phyloP scores from a whole-genome alignment of 2,888 invertebrate genomes.

The Crossocerus cetratus region DNA sequence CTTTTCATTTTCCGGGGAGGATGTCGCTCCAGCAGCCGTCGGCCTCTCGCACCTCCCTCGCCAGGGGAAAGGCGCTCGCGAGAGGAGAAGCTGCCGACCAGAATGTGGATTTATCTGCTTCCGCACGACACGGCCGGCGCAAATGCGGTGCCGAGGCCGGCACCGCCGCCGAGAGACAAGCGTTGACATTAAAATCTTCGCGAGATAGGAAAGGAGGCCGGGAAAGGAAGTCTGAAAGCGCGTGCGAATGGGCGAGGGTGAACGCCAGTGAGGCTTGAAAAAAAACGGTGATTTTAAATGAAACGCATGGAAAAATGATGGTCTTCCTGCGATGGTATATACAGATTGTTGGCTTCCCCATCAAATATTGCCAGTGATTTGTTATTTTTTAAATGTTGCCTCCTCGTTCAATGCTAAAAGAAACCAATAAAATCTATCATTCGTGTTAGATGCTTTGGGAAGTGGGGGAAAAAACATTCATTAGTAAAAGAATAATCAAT shows the following conservation, averaged over 20 bases:
- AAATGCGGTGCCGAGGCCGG: not conserved
- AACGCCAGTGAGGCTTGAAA: not conserved
- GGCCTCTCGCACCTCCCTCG: not conserved
- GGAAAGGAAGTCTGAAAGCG: too few species aligned
- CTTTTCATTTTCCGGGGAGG: conserved; percentile 8
- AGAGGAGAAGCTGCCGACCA: not conserved
- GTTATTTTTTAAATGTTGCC: too few species aligned
- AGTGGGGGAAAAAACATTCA: too few species aligned
- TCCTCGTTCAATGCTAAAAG: too few species aligned
- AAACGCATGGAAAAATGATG: too few species aligned
- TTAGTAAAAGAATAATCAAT: too few species aligned
- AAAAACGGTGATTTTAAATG: not conserved
- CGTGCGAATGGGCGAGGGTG: too few species aligned
- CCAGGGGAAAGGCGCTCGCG: not conserved
- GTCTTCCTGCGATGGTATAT: too few species aligned
- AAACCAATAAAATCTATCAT: too few species aligned
- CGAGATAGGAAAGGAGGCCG: conserved; percentile 13
- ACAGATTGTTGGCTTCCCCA: too few species aligned
- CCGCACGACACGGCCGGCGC: conserved; percentile 3
- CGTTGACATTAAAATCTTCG: conserved; percentile 44
- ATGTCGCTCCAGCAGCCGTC: not conserved
- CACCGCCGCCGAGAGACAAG: conserved; percentile 26
- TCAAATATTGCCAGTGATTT: too few species aligned
- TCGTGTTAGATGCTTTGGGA: too few species aligned
- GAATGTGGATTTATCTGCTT: conserved; percentile 40